phyloP scores from a whole-genome alignment of 2,797 vertebrate genomes.

The Poeciliopsis gracilis region DNA sequence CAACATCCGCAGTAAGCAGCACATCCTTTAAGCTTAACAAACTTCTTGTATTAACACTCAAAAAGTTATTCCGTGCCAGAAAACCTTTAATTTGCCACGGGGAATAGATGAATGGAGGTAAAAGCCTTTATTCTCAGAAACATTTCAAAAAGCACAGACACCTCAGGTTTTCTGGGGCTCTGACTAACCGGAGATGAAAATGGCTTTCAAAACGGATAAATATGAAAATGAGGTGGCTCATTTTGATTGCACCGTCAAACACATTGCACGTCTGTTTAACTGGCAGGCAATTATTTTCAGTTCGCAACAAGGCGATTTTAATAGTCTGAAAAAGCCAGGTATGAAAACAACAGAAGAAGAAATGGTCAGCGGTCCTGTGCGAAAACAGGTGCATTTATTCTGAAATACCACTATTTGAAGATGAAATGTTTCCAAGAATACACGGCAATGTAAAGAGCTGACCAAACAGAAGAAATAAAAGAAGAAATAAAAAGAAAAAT shows the following conservation, averaged over 20 bases:
- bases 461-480: background rate
- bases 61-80: slow-evolving; percentile 49
- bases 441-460: background rate
- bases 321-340: slow-evolving; percentile 14
- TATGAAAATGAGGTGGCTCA: slow-evolving; percentile 46
- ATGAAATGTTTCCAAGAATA: background rate
- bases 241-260: slow-evolving; percentile 42
- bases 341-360: slow-evolving; percentile 13
- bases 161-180: slow-evolving; percentile 30
- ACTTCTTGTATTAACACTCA: slow-evolving; percentile 44
- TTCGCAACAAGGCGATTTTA: slow-evolving; percentile 23
- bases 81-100: slow-evolving; percentile 63
- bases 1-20: slow-evolving; percentile 36
- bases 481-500: background rate
- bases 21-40: slow-evolving; percentile 39
- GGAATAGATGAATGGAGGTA: slow-evolving; percentile 63
- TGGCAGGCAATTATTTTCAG: slow-evolving; percentile 35
- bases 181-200: slow-evolving; percentile 33
- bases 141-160: slow-evolving; percentile 50
- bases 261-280: slow-evolving; percentile 29
- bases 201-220: slow-evolving; percentile 45
- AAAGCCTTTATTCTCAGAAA: slow-evolving; percentile 40
- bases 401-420: background rate
- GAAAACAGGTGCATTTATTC: slow-evolving; percentile 7
- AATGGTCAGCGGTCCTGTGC: background rate